A percentile compares a stretch with the other conserved stretches of the same genome.
These are phyloP conservation scores for Gymnobelideus leadbeateri DNA, from an alignment of 2,113 vertebrate genomes.

Conservation along the genomic window DNA sequence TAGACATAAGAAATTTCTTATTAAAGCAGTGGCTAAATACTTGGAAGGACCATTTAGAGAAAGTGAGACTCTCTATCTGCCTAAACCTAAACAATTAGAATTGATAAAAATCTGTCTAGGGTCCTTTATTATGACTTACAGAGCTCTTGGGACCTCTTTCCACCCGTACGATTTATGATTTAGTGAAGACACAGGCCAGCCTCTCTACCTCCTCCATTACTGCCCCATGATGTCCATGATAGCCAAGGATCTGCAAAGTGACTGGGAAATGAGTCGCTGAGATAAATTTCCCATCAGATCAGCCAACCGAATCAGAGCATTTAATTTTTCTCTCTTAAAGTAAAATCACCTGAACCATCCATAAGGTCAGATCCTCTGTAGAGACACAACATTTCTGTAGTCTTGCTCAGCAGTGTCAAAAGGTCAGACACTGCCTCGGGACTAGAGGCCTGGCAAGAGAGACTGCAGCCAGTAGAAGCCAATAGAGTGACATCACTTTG, in stretches of 20 bases:
- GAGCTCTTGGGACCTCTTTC: background rate
- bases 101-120: background rate
- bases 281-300: slow-evolving; percentile 45
- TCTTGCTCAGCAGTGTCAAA: slow-evolving; percentile 21
- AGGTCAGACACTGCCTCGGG: slow-evolving; percentile 9
- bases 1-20: background rate
- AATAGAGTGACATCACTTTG: slow-evolving; percentile 28
- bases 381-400: background rate
- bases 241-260: slow-evolving; percentile 39
- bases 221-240: background rate
- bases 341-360: slow-evolving; percentile 45
- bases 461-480: background rate
- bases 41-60: background rate
- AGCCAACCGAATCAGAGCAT: slow-evolving; percentile 58
- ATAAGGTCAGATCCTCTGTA: slow-evolving; percentile 33
- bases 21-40: background rate
- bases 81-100: background rate
- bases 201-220: background rate
- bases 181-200: background rate
- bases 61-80: background rate
- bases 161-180: background rate
- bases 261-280: slow-evolving; percentile 20
- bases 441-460: background rate
- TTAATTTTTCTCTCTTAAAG: slow-evolving; percentile 65
- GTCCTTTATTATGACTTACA: background rate